phyloP scores from a whole-genome alignment of 2,797 vertebrate genomes.

The Acanthornis magna region DNA sequence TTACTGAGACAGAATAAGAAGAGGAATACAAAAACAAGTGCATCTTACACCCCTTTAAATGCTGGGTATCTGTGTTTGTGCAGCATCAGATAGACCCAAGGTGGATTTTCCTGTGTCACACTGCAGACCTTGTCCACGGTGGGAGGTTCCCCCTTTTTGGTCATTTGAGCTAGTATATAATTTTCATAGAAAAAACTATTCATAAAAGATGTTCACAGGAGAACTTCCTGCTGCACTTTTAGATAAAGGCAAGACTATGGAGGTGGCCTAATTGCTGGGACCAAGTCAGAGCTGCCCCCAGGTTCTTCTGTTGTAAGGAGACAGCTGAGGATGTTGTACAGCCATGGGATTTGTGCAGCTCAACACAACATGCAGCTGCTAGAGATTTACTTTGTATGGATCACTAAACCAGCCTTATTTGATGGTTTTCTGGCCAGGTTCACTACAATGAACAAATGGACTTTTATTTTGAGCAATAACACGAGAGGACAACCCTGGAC shows the following conservation, averaged over 20 bases:
- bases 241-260: not conserved
- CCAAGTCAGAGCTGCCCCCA: not conserved
- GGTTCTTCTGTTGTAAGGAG: not conserved
- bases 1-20: not conserved
- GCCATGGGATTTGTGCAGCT: not conserved
- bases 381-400: not conserved
- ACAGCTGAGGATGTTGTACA: not conserved
- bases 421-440: not conserved
- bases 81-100: accelerated
- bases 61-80: not conserved
- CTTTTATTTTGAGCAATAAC: not conserved
- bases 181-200: not conserved
- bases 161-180: not conserved
- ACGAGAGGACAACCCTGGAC: not conserved
- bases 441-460: not conserved
- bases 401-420: not conserved
- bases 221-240: not conserved
- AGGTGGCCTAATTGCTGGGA: not conserved
- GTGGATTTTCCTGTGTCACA: not conserved
- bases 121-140: not conserved
- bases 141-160: not conserved
- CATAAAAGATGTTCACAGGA: not conserved
- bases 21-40: not conserved
- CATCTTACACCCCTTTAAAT: not conserved
- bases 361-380: not conserved